Base-by-base conservation (phyloP, 1,140 invertebrate genomes). In the Diabrotica virgifera region DNA sequence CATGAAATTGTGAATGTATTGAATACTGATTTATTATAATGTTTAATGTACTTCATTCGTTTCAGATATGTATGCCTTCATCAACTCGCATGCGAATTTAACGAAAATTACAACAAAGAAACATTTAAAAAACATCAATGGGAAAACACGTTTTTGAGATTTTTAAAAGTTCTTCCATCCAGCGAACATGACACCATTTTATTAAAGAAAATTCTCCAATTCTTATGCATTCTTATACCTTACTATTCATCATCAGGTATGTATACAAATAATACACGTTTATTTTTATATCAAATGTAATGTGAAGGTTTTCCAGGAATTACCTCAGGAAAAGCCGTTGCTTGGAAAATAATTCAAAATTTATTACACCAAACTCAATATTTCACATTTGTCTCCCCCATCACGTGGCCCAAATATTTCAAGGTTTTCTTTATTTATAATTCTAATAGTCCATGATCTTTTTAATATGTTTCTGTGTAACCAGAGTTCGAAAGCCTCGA, bases 171-270 rank as follows among this genome's bases (percentile, higher is more conserved):
- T 2, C 79, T 84, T 52, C 88, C 87, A 0, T 82, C 85, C 0
- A 85, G 82, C 55, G 76, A 81, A 55, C 80, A 85, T 40, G 88
- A 89, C 70, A 81, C 81, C 13, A 73, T 81, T 13, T 73, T 89
- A 14, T 81, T 88, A 52, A 77, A 82, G 0, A 70, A 82, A 11
- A 73, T 88, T 57, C 69, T 87, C 54, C 81, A 84, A 57, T 86
- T 87, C 75, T 76, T 88, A 38, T 70, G 80, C 5, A n/a, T 64
- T 11, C 56, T 77, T 36, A 63, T 71, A 8, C n/a, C 40, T 46
- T 46, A 46, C n/a, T 55, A 55, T 55, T 11, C 13, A 24, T 6
- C 35, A 55, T 10, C n/a, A 55, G 53, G 53, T 55, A 55, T 46
- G 8, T 46, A 24, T 24, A 24, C 24, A 24, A 24, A 4, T 24